Percentiles rank a stretch among this genome's conserved stretches.
Conservation (phyloP, 2,888 invertebrate species). For the Lissocephala sabroskyi region DNA sequence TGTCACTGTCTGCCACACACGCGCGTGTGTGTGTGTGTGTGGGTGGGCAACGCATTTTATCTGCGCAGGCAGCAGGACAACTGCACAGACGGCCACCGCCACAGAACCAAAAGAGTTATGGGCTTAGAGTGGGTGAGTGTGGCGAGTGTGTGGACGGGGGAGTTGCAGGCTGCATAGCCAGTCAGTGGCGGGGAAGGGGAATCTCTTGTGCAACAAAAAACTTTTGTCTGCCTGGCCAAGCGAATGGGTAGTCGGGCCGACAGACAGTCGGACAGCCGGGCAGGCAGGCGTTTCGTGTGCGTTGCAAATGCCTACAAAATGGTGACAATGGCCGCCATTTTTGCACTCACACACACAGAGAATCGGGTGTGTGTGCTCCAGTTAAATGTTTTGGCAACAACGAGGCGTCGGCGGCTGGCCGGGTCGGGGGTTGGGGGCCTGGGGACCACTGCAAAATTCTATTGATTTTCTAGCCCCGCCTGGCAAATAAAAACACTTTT, state of each 20-base stretch:
- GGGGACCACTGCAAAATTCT: constrained; percentile 16
- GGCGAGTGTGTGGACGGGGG: constrained; percentile 2
- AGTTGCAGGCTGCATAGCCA: too few relatives aligned
- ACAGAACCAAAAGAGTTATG: constrained; percentile 22
- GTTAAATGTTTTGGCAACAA: constrained; percentile 24
- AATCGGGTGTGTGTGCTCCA: constrained; percentile 23
- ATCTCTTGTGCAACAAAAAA: too few relatives aligned
- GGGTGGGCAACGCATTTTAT: constrained; percentile 34
- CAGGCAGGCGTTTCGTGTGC: too few relatives aligned
- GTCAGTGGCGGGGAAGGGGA: too few relatives aligned
- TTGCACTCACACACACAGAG: constrained; percentile 1
- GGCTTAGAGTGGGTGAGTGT: constrained; percentile 4
- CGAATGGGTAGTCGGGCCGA: too few relatives aligned
- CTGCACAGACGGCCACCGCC: constrained; percentile 31
- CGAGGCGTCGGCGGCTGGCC: too few relatives aligned
- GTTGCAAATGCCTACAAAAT: constrained; percentile 22
- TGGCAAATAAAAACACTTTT: too few relatives aligned
- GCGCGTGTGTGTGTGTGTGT: constrained; percentile 1
- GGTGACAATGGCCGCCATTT: constrained; percentile 67
- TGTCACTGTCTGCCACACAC: constrained; percentile 9
- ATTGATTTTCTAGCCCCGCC: constrained; percentile 27
- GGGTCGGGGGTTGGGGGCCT: too few relatives aligned
- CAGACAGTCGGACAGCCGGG: neutral
- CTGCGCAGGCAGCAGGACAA: constrained; percentile 15
- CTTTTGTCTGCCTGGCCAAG: too few relatives aligned